Base-by-base conservation (phyloP, 2,113 vertebrate species). In the Phocoena phocoena region DNA sequence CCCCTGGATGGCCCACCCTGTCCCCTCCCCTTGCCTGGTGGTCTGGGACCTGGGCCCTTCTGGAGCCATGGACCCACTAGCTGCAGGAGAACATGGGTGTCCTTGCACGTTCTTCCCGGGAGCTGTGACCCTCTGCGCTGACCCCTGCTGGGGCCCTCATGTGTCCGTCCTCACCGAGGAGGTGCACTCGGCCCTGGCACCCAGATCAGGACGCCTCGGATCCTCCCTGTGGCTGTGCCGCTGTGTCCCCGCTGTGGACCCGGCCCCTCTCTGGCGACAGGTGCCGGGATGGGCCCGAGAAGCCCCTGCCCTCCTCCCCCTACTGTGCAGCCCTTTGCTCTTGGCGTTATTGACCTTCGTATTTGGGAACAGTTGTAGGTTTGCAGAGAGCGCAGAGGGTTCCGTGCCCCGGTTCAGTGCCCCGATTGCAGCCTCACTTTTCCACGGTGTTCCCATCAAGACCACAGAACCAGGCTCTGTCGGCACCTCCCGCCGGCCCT, bases 401-500 rank as follows among this genome's bases (percentile, higher is more conserved):
- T 10, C 15, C 0, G 2, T 3, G 9, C 28, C 14, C 63, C 33
- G 9, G 0, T 38, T 28, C 38, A 1, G 3, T 4, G 23, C 47
- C 33, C 10, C 5, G 10, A 4, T 3, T 9, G 5, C 21, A 5
- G 47, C 28, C 36, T 28, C 15, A 0, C 5, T 6, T 14, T 20
- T 14, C 21, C 17, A 26, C 9, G 0, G 5, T 41, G 26, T 36
- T 26, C 17, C 15, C 25, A 26, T 44, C 63, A 11, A 17, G 62
- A 44, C 63, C 26, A 4, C 1, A 2, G 41, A 15, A 3, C 3
- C 4, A 13, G 25, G 74, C 18, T 23, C 13, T 10, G 25, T 21
- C 4, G 15, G 14, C 33, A 10, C 31, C 33, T 55, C 33, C 14
- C 8, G 2, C 74, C 20, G 1, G 21, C 50, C 31, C 20, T 28